Conservation (phyloP, 2,113 vertebrate species). For the Parotia lawesii region DNA sequence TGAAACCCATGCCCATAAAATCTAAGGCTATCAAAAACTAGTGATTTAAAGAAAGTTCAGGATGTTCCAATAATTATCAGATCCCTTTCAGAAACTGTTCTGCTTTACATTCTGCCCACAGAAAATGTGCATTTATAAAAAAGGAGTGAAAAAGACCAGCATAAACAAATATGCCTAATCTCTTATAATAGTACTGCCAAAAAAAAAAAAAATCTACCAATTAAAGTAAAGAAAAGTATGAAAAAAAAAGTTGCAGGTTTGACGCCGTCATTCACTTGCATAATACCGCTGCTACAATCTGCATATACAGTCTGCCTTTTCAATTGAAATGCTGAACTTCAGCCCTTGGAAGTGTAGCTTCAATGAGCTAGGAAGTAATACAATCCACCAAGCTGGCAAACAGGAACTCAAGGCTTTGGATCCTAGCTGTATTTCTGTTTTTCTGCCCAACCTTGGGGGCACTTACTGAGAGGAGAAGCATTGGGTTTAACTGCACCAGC, state of each 20-base stretch:
- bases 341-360: background rate
- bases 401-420: background rate
- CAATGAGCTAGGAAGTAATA: background rate
- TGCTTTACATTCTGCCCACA: background rate
- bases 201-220: background rate
- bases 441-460: background rate
- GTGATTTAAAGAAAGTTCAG: background rate
- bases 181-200: background rate
- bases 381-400: fast-evolving
- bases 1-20: background rate
- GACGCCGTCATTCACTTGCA: background rate
- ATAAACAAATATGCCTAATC: background rate
- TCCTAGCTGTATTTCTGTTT: background rate
- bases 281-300: background rate
- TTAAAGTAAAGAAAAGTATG: background rate
- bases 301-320: background rate
- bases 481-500: background rate
- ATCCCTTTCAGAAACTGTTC: background rate
- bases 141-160: background rate
- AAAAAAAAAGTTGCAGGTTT: background rate
- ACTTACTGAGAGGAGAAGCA: background rate
- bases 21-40: background rate
- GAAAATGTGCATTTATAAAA: slow-evolving; percentile 27
- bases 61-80: background rate
- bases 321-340: background rate